A percentile compares a stretch with the other conserved stretches of the same genome.
Conservation (phyloP, 1,140 invertebrate genomes). For the Steinernema khuongi region DNA sequence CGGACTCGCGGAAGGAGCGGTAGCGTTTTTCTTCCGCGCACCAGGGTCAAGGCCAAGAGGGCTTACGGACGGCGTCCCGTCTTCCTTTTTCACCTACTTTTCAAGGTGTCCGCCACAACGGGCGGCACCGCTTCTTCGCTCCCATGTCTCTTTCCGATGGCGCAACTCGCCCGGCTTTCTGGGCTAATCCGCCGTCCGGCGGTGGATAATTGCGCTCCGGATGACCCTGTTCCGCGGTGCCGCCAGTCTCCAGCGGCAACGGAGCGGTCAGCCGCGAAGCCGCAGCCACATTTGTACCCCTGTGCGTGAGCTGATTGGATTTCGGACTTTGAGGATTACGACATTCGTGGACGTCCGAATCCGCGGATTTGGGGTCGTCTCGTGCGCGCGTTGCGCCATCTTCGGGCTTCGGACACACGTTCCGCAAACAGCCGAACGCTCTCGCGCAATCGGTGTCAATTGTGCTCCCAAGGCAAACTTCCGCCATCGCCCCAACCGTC, state of each 20-base stretch:
- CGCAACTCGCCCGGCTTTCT: background rate
- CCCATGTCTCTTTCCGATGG: background rate
- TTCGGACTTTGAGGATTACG: conserved; percentile 10
- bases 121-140: conserved; percentile 8
- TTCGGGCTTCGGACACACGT: background rate
- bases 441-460: conserved; percentile 13
- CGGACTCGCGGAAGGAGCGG: conserved; percentile 1
- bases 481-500: background rate
- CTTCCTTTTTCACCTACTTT: conserved; percentile 13
- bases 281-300: background rate
- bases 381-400: conserved; percentile 9
- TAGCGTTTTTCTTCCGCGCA: conserved; percentile 13
- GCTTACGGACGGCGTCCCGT: conserved; percentile 1
- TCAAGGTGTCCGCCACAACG: conserved; percentile 12
- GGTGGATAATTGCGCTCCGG: background rate
- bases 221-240: background rate
- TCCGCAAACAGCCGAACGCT: conserved; percentile 2
- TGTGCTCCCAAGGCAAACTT: background rate
- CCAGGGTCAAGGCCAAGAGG: conserved; percentile 16
- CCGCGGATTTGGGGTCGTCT: conserved; percentile 3
- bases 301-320: conserved; percentile 6
- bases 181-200: background rate
- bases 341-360: no score
- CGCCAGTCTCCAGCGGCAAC: background rate
- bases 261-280: background rate